These are phyloP conservation scores for Lepidurus couesii DNA, from an alignment of 1,140 invertebrate genomes.

Conservation along the genomic window DNA sequence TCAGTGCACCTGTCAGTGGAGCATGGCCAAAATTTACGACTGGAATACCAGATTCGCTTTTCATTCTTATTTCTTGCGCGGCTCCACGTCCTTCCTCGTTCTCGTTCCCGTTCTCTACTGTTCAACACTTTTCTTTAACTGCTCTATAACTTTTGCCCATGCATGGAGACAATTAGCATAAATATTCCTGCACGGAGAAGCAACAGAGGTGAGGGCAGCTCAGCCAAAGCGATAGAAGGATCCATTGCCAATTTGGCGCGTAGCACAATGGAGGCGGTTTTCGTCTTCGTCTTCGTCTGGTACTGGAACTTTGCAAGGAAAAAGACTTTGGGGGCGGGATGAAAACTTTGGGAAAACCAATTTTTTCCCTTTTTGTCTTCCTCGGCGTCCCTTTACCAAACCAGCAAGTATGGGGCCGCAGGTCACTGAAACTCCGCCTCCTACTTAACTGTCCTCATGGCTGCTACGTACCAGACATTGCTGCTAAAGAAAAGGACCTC, in stretches of 20 bases:
- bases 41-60: conserved; percentile 21
- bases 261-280: neutral
- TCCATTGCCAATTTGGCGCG: neutral
- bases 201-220: neutral
- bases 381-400: no score
- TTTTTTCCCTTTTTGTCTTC: no score
- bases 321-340: neutral
- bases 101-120: neutral
- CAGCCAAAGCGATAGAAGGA: neutral
- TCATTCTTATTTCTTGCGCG: neutral
- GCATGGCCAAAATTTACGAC: conserved; percentile 9
- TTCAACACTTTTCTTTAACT: conserved; percentile 22
- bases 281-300: neutral
- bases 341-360: neutral
- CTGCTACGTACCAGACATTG: neutral
- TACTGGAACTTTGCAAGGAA: neutral
- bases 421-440: neutral
- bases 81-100: neutral
- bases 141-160: conserved; percentile 19
- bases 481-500: neutral
- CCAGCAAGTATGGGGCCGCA: neutral
- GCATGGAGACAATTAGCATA: conserved; percentile 5
- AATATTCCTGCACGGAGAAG: neutral
- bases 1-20: conserved; percentile 20
- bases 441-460: no score